phyloP scores from a whole-genome alignment of 2,888 invertebrate species.

The Epsilonema sp. region DNA sequence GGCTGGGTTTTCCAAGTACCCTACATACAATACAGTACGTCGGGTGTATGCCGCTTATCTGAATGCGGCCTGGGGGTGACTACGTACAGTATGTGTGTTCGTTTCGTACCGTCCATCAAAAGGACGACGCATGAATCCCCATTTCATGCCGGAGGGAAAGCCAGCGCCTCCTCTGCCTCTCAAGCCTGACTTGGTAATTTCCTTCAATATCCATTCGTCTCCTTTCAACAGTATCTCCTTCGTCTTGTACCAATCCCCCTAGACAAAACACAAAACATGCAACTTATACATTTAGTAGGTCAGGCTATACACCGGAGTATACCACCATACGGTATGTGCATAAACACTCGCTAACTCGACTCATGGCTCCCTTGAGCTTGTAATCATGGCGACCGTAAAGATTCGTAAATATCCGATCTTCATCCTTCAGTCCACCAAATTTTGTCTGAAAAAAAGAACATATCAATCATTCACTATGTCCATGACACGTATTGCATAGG shows the following conservation, averaged over 20 bases:
- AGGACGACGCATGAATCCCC: constrained; percentile 99
- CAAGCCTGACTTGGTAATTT: constrained; percentile 80
- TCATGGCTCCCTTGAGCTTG: constrained; percentile 71
- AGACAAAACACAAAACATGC: too few species aligned
- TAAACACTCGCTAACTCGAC: constrained; percentile 35
- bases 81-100: too few species aligned
- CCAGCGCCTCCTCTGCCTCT: constrained; percentile 97
- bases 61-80: too few species aligned
- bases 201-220: constrained; percentile 89
- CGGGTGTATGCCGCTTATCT: too few species aligned
- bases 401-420: constrained; percentile 90
- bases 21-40: too few species aligned
- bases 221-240: constrained; percentile 89
- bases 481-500: too few species aligned
- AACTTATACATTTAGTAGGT: too few species aligned
- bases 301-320: too few species aligned
- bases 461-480: too few species aligned
- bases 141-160: constrained; percentile 98
- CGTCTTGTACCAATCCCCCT: constrained; percentile 96
- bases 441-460: constrained; percentile 40
- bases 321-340: too few species aligned
- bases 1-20: too few species aligned
- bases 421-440: constrained; percentile 64
- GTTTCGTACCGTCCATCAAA: constrained; percentile 31
- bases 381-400: constrained; percentile 95